Base-by-base conservation (phyloP, 1,140 invertebrate species). In the Drosophila arizonae region DNA sequence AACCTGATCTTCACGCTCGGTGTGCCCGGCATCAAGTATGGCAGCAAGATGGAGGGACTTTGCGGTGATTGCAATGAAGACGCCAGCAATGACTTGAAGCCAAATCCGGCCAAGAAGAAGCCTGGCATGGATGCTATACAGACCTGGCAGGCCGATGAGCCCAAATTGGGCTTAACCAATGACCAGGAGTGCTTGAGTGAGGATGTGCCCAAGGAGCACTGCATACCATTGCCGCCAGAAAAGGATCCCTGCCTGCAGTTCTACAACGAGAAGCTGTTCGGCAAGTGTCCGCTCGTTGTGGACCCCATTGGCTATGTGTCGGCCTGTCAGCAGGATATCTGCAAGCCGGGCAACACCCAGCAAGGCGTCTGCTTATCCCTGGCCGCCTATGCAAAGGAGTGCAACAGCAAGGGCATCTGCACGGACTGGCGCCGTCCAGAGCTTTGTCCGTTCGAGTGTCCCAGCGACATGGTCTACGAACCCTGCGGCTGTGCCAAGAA, bases 31-130 rank as follows among this genome's bases (percentile, higher is more conserved):
- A 94, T 94, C 51, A 92, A 95, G 21, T 97, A 96, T 90, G 94
- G 93, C 11, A 94, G 94, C 64, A 94, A 94, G 57, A 94, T 95
- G 33, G 95, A 96, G 91, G 96, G 96, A 43, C 90, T 97, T 0
- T 97, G 96, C 89, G 96, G 96, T 56, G 93, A 95, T 72, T 97
- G 96, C 85, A 95, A 96, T 73, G 93, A 93, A 10, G 93, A 96
- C 80, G 89, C 93, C 10, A 91, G 93, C 0, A 94, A 95, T 79
- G 95, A 96, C 80, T 81, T 95, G 24, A 93, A 80, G 39, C 72
- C 91, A n/a, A 94, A 93, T 64, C 92, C 92, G 9, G 79, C 87
- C 1, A 90, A 81, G 52, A 75, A 86, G 92, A 78, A 80, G 56
- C 41, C 74, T 4, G 76, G 87, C 50, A 21, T 74, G 26, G 93